Conservation (phyloP, 2,113 vertebrate species). For the Pogona vitticeps region DNA sequence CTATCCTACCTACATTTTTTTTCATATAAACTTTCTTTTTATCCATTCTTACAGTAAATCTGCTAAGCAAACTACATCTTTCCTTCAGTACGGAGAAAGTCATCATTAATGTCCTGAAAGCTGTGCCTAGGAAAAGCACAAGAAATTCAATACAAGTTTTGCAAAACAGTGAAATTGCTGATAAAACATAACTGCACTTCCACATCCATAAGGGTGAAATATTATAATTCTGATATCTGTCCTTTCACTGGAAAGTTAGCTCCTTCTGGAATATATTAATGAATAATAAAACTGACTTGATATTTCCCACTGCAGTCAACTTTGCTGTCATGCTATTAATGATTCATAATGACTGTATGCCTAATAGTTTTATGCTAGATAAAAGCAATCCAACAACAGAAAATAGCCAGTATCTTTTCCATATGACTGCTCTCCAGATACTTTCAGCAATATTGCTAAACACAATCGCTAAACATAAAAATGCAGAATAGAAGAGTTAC, state of each 20-base stretch:
- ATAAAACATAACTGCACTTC: constrained; percentile 70
- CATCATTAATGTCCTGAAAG: constrained; percentile 45
- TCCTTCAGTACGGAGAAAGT: constrained; percentile 22
- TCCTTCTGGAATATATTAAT: constrained; percentile 81
- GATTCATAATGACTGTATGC: constrained; percentile 80
- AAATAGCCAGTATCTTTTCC: constrained; percentile 68
- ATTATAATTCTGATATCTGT: constrained; percentile 79
- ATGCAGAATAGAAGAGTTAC: constrained; percentile 68
- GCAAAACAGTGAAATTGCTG: constrained; percentile 70
- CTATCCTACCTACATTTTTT: not conserved
- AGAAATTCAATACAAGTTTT: constrained; percentile 60
- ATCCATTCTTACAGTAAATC: not conserved
- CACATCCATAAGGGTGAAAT: constrained; percentile 76
- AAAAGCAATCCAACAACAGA: constrained; percentile 72
- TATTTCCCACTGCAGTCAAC: constrained; percentile 79
- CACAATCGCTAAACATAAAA: constrained; percentile 70
- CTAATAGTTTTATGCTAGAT: constrained; percentile 76
- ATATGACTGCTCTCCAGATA: constrained; percentile 64
- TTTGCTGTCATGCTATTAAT: constrained; percentile 81
- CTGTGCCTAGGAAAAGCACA: constrained; percentile 50
- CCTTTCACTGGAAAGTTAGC: constrained; percentile 77
- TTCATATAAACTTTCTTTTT: not conserved
- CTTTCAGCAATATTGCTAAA: constrained; percentile 66
- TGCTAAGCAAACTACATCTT: not conserved
- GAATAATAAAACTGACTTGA: constrained; percentile 84